These are phyloP conservation scores for Corbicula japonica DNA, from an alignment of 2,888 invertebrate species.

Conservation along the genomic window DNA sequence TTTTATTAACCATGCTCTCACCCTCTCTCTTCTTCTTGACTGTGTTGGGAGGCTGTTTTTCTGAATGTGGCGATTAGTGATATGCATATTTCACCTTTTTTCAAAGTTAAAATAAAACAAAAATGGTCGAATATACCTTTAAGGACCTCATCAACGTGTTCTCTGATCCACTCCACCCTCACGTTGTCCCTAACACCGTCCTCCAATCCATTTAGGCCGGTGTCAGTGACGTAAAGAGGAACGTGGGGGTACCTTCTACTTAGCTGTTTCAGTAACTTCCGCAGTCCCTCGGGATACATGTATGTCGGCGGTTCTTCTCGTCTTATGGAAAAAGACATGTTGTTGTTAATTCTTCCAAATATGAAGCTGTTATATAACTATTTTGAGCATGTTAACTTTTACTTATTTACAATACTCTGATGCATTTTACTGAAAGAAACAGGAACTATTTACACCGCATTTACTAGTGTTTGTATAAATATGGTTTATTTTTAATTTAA, in stretches of 20 bases:
- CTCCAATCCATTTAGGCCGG: constrained; percentile 67
- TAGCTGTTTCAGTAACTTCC: constrained; percentile 67
- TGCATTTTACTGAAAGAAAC: too few species aligned
- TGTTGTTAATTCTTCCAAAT: background rate
- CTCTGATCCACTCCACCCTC: constrained; percentile 70
- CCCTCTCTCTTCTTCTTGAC: too few species aligned
- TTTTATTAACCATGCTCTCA: too few species aligned
- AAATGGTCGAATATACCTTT: constrained; percentile 68
- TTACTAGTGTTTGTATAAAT: too few species aligned
- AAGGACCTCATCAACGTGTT: constrained; percentile 76
- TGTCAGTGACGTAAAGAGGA: constrained; percentile 72
- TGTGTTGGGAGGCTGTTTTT: too few species aligned
- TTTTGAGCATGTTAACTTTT: too few species aligned
- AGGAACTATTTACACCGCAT: too few species aligned
- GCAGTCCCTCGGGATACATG: constrained; percentile 63
- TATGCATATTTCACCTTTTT: too few species aligned
- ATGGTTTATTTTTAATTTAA: too few species aligned
- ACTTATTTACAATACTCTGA: too few species aligned
- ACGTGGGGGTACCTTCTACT: constrained; percentile 55
- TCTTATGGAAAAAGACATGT: background rate
- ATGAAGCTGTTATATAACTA: background rate
- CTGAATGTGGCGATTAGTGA: too few species aligned
- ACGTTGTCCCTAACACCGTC: constrained; percentile 67
- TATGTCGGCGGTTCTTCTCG: constrained; percentile 20
- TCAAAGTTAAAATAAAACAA: background rate